Percentiles rank a stretch among this genome's conserved stretches.
These are phyloP conservation scores for Eumaeus atala DNA, from an alignment of 1,140 invertebrate genomes.

Conservation along the genomic window DNA sequence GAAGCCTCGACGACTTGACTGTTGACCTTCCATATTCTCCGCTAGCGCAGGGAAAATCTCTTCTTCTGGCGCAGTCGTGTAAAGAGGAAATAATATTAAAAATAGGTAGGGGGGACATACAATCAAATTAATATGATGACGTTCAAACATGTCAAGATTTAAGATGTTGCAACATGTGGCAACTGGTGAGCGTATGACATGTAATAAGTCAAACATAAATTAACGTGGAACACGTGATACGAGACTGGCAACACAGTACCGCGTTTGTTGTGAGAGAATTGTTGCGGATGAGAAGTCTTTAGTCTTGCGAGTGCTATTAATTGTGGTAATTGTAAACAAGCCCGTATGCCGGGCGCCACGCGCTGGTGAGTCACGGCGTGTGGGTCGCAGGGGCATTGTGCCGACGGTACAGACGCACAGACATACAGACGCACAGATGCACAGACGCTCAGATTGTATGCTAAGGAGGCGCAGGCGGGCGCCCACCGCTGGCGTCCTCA, in stretches of 20 bases:
- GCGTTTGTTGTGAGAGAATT: conserved; percentile 33
- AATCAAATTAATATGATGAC: too few relatives aligned
- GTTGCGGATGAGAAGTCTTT: conserved; percentile 28
- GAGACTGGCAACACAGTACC: not conserved
- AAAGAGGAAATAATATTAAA: too few relatives aligned
- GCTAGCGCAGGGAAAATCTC: too few relatives aligned
- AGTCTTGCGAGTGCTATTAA: conserved; percentile 52
- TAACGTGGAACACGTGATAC: not conserved
- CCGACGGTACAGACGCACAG: conserved; percentile 14
- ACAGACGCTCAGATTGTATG: conserved; percentile 49
- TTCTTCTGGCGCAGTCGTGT: too few relatives aligned
- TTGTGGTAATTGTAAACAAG: conserved; percentile 67
- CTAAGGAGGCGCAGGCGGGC: conserved; percentile 31
- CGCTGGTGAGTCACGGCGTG: conserved; percentile 62
- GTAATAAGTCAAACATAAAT: not conserved
- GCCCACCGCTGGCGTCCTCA: conserved; percentile 38
- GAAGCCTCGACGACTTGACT: too few relatives aligned
- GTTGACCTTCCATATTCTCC: too few relatives aligned
- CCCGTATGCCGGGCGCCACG: conserved; percentile 52
- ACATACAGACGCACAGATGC: conserved; percentile 46
- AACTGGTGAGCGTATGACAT: too few relatives aligned
- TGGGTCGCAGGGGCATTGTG: conserved; percentile 51
- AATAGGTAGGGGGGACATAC: too few relatives aligned
- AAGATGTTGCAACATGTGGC: too few relatives aligned
- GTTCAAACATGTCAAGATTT: too few relatives aligned